These are phyloP conservation scores for Lepilemur ruficaudatus DNA, from an alignment of 2,797 vertebrate genomes.

Conservation along the genomic window DNA sequence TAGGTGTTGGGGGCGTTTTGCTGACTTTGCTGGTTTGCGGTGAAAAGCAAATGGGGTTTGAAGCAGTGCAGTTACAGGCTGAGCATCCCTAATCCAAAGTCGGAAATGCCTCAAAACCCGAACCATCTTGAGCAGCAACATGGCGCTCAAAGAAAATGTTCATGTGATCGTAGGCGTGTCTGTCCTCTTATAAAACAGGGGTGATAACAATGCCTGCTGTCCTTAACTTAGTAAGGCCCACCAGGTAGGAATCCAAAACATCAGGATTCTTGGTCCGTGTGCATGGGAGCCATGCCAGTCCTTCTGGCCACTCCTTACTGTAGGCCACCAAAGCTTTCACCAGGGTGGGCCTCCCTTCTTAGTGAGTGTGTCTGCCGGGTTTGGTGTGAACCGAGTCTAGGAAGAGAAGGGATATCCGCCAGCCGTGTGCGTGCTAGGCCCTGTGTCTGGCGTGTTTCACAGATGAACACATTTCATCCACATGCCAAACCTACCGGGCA, in stretches of 20 bases:
- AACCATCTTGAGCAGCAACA: neutral
- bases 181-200: neutral
- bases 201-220: too few species aligned
- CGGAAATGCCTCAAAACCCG: neutral
- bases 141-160: neutral
- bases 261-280: neutral
- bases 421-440: neutral
- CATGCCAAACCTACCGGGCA: neutral
- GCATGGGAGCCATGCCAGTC: neutral
- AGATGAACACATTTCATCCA: rapidly evolving
- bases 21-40: neutral
- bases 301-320: neutral
- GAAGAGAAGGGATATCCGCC: neutral
- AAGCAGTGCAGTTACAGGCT: neutral
- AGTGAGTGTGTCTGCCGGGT: neutral
- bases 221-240: neutral
- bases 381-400: neutral
- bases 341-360: neutral
- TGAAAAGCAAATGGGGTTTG: neutral
- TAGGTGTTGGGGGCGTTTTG: neutral
- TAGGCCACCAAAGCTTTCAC: neutral
- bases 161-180: neutral
- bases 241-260: neutral
- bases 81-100: neutral
- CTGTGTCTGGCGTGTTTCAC: neutral